These are phyloP conservation scores for Cyprinodon variegatus DNA, from an alignment of 2,113 vertebrate genomes.

Conservation along the genomic window DNA sequence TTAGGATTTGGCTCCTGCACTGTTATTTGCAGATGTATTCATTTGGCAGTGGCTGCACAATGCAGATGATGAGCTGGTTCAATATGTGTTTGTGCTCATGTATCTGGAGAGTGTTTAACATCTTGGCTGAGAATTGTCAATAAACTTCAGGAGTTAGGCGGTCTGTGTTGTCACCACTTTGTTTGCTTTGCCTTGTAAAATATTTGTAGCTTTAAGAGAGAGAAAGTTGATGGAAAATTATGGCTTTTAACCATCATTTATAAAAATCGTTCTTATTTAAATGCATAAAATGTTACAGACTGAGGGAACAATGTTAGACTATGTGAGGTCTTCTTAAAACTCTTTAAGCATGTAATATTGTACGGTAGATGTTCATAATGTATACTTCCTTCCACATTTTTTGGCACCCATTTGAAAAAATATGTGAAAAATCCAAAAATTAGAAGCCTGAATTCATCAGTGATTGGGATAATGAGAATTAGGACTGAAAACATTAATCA, in stretches of 20 bases:
- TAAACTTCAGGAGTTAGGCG: conserved; percentile 20
- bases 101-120: conserved; percentile 28
- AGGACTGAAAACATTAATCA: too few relatives aligned
- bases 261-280: not conserved
- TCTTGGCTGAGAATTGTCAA: conserved; percentile 16
- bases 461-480: not conserved
- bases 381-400: not conserved
- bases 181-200: not conserved
- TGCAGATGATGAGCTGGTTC: conserved; percentile 51
- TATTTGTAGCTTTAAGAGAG: not conserved
- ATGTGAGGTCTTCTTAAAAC: too few relatives aligned
- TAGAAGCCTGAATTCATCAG: not conserved
- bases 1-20: conserved; percentile 58
- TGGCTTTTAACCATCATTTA: too few relatives aligned
- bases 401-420: not conserved
- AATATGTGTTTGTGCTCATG: conserved; percentile 33
- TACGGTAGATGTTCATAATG: not conserved
- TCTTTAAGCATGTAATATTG: not conserved
- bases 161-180: not conserved
- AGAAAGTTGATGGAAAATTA: not conserved
- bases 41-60: conserved; percentile 41
- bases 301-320: not conserved
- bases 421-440: not conserved
- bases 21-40: conserved; percentile 54
- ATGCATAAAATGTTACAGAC: not conserved